Percentiles rank a stretch among this genome's conserved stretches.
phyloP scores from a whole-genome alignment of 2,113 vertebrate species.

The Pagrus major region DNA sequence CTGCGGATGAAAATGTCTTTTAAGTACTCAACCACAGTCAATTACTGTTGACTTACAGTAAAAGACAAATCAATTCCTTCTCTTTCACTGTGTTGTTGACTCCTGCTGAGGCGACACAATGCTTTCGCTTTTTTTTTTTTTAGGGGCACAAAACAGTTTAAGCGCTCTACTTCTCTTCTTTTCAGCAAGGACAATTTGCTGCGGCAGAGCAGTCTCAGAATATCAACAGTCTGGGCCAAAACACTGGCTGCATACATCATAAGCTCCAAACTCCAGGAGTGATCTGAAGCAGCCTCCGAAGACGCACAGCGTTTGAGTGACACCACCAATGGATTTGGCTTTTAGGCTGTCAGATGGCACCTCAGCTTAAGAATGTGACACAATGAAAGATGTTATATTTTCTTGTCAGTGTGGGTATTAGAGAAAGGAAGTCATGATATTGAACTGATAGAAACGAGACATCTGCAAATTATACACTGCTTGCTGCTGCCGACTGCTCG shows the following conservation, averaged over 20 bases:
- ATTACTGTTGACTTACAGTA: slow-evolving; percentile 75
- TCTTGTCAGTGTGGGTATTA: slow-evolving; percentile 65
- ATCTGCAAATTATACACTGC: slow-evolving; percentile 62
- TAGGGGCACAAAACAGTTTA: slow-evolving; percentile 64
- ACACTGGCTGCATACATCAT: slow-evolving; percentile 64
- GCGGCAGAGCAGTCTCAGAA: slow-evolving; percentile 38
- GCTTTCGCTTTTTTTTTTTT: slow-evolving; percentile 23
- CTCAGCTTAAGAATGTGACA: slow-evolving; percentile 53
- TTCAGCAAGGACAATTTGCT: slow-evolving; percentile 66
- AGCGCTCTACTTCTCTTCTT: slow-evolving; percentile 63
- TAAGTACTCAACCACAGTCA: slow-evolving; percentile 68
- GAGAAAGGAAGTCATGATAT: slow-evolving; percentile 49
- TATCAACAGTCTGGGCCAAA: slow-evolving; percentile 62
- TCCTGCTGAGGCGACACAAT: slow-evolving; percentile 64
- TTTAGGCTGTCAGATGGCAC: slow-evolving; percentile 64
- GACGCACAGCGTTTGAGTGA: slow-evolving; percentile 46
- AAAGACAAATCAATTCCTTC: slow-evolving; percentile 69
- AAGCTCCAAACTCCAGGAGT: slow-evolving; percentile 41
- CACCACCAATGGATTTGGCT: slow-evolving; percentile 60
- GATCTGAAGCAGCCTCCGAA: slow-evolving; percentile 42
- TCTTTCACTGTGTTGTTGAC: slow-evolving; percentile 56
- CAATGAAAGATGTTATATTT: slow-evolving; percentile 62
- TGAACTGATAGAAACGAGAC: slow-evolving; percentile 63
- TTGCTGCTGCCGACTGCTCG: slow-evolving; percentile 36
- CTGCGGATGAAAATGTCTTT: slow-evolving; percentile 52